Evolutionary conservation across 2,888 invertebrate species (phyloP), one percentile per base, ranked within the genome.

Genomic region (Apotomis turbidana): DNA sequence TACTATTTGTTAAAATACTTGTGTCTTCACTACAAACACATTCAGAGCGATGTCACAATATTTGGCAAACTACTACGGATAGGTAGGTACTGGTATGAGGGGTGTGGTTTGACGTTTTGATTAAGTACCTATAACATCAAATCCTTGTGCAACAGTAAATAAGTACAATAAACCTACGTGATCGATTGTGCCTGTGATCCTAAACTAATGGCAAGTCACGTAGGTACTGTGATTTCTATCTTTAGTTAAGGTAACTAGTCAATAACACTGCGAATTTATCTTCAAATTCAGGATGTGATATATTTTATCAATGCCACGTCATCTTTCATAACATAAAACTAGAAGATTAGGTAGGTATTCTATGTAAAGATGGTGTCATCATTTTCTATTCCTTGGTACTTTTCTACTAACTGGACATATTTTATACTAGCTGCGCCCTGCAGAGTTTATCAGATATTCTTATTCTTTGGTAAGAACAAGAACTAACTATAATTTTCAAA

Each of bases 81-180:
- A 27, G 27, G 27, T 27, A 27, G 27, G 27, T 1, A 27, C 27
- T 27, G 27, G 57, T 66, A 15, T 54, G 15, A n/a, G 44, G 46
- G 41, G 55, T 44, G 54, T 64, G 54, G 55, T 55, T 55, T 55
- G 49, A 46, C 44, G 55, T 44, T 27, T 44, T 59, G 9, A 13
- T 13, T 1, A 4, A 59, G 51, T 64, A 41, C 38, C 52, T 52
- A 64, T 44, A 0, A 27, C 27, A 15, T 12, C 49, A 13, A 54
- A 13, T 63, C 52, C 41, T 64, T 54, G 54, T 15, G 44, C n/a
- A 64, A 64, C 52, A n/a, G 41, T 27, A 13, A 63, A 55, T 64
- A 64, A 13, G 54, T 13, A 44, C 10, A 44, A 64, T 64, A 27
- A 27, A 27, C 2, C 27, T 27, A 55, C 66, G 55, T 64, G 66